Conservation (phyloP, 2,797 vertebrate genomes). For the Muraenolepis orangiensis region DNA sequence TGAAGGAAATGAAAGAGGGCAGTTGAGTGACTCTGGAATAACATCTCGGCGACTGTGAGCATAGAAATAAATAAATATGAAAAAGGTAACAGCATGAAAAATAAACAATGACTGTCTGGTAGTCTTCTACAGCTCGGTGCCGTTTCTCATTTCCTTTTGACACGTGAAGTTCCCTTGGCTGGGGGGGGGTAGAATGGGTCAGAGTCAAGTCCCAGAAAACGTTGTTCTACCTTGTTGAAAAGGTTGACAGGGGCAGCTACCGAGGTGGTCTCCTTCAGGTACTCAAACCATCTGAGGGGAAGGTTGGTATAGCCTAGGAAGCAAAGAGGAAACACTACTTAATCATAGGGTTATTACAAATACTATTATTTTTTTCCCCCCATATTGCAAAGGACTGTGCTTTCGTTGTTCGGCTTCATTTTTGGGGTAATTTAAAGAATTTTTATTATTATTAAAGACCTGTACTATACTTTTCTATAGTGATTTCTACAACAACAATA, state of each 20-base stretch:
- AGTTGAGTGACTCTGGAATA: background rate
- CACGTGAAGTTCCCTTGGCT: background rate
- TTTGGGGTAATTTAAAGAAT: background rate
- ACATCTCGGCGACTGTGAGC: background rate
- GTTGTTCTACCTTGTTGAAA: conserved; percentile 84
- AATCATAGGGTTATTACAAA: too few species aligned
- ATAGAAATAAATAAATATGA: background rate
- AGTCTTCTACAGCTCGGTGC: background rate
- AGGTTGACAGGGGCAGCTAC: conserved; percentile 88
- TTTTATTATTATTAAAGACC: too few species aligned
- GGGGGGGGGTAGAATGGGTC: background rate
- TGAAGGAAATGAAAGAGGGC: background rate
- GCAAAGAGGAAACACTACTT: background rate
- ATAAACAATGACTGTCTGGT: background rate
- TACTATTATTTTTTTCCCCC: too few species aligned
- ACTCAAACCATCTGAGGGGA: conserved; percentile 93
- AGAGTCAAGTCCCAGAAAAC: background rate
- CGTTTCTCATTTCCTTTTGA: background rate
- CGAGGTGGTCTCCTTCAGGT: conserved; percentile 87
- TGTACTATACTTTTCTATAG: background rate
- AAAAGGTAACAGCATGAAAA: background rate
- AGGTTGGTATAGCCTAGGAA: conserved; percentile 83
- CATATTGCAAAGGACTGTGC: background rate
- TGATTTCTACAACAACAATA: too few species aligned
- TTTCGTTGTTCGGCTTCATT: background rate